A percentile compares a stretch with the other conserved stretches of the same genome.
These are phyloP conservation scores for Rousettus madagascariensis DNA, from an alignment of 2,797 vertebrate species.

Conservation along the genomic window DNA sequence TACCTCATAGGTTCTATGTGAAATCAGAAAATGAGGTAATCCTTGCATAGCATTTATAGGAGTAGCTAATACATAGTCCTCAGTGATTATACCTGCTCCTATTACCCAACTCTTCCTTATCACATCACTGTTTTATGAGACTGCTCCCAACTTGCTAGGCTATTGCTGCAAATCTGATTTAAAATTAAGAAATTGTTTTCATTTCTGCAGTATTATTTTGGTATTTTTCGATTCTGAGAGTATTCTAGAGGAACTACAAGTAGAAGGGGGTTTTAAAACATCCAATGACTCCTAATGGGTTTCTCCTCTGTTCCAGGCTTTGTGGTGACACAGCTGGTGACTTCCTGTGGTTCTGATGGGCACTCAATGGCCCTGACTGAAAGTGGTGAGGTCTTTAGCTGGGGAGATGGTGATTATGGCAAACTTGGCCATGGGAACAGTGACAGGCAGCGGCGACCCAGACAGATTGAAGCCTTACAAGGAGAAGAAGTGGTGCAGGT, in stretches of 20 bases:
- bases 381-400: constrained; percentile 91
- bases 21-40: constrained; percentile 9
- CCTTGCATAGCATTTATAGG: neutral
- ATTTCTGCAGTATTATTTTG: neutral
- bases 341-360: constrained; percentile 90
- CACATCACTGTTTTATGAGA: neutral
- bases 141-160: neutral
- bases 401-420: constrained; percentile 92
- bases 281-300: neutral
- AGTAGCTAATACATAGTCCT: neutral
- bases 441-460: constrained; percentile 88
- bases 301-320: constrained; percentile 83
- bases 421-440: constrained; percentile 91
- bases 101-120: neutral
- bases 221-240: neutral
- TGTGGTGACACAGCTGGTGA: constrained; percentile 90
- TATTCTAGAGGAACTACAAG: neutral
- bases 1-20: neutral
- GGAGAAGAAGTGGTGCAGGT: constrained; percentile 92
- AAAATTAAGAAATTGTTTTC: constrained; percentile 4
- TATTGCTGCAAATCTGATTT: constrained; percentile 29
- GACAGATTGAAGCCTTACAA: constrained; percentile 90
- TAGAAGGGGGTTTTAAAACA: neutral
- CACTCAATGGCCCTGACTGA: constrained; percentile 91
- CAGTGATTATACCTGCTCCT: neutral